Base-by-base conservation (phyloP, 2,888 invertebrate species). In the Agrenia bidenticulata region DNA sequence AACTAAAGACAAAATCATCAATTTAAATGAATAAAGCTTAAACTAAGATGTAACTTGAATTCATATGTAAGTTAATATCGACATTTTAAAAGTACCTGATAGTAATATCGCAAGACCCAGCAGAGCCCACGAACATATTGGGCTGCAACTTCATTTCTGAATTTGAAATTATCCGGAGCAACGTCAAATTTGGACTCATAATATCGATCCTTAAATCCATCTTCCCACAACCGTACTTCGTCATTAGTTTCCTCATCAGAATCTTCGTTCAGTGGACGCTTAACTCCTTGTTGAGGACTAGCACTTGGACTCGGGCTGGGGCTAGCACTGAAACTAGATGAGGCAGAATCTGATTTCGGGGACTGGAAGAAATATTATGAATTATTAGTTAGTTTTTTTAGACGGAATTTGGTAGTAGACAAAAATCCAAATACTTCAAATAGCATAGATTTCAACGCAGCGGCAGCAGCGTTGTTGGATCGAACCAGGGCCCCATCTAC, bases 21-120 rank as follows among this genome's bases (percentile, higher is more conserved):
- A 2, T 58, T 37, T n/a, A 19, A 9, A 32, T 32, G 32, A 7
- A 32, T 32, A 32, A 32, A 32, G 32, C 11, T 32, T 32, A 32
- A 32, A 32, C 32, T 32, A 32, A 49, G 37, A 51, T 27, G 17
- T 2, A 45, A 60, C 11, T 60, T 81, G 59, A 17, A n/a, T n/a
- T 32, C 32, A 11, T 4, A 32, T 32, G 32, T n/a, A 19, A 17
- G 15, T 45, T 17, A 45, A 9, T 15, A 45, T 9, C 41, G 54
- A 49, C 39, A 21, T 27, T n/a, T n/a, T 39, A 4, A 57, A 42
- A 54, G 61, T 73, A 81, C 82, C 81, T 98, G 98, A 82, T 99
- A 99, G 82, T 99, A 99, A 82, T 98, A 99, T 76, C 92, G 88
- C 27, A 99, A 83, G 63, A 99, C 99, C 99, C 99, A 99, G 82